Conservation (phyloP, 2,888 invertebrate species). For the Yponomeuta malinellus region DNA sequence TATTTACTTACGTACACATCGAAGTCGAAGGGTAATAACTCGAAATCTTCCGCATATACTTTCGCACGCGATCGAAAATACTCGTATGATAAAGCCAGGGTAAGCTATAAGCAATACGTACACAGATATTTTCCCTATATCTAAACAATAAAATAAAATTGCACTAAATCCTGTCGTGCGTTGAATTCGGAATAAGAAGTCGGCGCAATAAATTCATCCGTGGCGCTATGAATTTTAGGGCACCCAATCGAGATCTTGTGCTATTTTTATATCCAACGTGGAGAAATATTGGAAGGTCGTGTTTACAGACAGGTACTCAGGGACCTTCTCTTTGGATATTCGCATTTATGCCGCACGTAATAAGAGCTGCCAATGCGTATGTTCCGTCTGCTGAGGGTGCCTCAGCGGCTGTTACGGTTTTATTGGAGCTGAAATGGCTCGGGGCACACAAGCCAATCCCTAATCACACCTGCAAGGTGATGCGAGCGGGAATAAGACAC, state of each 20-base stretch:
- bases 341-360: not conserved
- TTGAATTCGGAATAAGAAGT: conserved; percentile 2
- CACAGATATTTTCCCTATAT: not conserved
- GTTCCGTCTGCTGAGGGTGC: not conserved
- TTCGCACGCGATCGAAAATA: not conserved
- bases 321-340: not conserved
- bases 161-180: not conserved
- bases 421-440: conserved; percentile 8
- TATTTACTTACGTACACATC: not conserved
- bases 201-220: not conserved
- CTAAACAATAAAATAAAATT: not conserved
- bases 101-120: not conserved
- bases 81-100: not conserved
- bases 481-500: not conserved
- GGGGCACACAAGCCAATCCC: not conserved
- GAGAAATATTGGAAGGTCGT: conserved; percentile 6
- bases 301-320: not conserved
- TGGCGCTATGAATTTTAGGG: conserved; percentile 8
- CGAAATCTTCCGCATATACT: not conserved
- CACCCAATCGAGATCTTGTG: conserved; percentile 3
- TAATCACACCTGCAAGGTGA: not conserved
- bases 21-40: not conserved
- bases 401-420: conserved; percentile 6
- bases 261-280: not conserved
- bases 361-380: not conserved